Percentiles rank a stretch among this genome's conserved stretches.
Evolutionary conservation across 2,797 vertebrate genomes (phyloP).

Genomic region (Ctenopoma multispine): DNA sequence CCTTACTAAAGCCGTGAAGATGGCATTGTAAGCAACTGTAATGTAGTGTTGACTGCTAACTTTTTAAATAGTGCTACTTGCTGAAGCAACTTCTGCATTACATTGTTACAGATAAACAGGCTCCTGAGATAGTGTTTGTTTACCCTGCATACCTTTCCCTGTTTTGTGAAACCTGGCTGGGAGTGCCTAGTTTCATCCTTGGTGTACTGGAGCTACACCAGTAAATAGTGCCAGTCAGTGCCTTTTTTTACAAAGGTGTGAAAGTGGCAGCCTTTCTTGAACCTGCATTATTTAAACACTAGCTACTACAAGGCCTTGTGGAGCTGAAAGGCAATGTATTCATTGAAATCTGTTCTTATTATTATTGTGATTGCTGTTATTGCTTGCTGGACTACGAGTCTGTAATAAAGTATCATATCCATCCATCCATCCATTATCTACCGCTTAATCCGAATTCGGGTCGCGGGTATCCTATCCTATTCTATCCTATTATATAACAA

Average conservation of each 20-base stretch:
- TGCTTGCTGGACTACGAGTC: too few species aligned
- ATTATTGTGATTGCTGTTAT: too few species aligned
- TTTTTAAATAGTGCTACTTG: conserved; percentile 6
- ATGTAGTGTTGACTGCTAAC: conserved; percentile 33
- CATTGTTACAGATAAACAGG: conserved; percentile 52
- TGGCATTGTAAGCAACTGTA: conserved; percentile 27
- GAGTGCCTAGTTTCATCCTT: conserved; percentile 12
- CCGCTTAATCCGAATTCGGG: too few species aligned
- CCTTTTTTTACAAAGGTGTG: not conserved
- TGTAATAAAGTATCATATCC: too few species aligned
- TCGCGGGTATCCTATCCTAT: too few species aligned
- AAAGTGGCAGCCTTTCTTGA: not conserved
- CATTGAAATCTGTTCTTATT: conserved; percentile 42
- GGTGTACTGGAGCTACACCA: not conserved
- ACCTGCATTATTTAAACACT: conserved; percentile 12
- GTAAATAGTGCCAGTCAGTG: not conserved
- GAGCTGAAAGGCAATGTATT: conserved; percentile 20
- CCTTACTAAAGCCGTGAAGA: conserved; percentile 10
- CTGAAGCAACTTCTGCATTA: conserved; percentile 1
- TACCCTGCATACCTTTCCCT: conserved; percentile 30
- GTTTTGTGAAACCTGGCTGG: conserved; percentile 42
- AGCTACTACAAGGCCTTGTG: not conserved
- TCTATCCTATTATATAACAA: conserved; percentile 63
- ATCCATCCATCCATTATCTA: too few species aligned
- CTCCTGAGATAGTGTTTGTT: conserved; percentile 43